These are phyloP conservation scores for Empis livida DNA, from an alignment of 2,888 invertebrate species.

Conservation along the genomic window DNA sequence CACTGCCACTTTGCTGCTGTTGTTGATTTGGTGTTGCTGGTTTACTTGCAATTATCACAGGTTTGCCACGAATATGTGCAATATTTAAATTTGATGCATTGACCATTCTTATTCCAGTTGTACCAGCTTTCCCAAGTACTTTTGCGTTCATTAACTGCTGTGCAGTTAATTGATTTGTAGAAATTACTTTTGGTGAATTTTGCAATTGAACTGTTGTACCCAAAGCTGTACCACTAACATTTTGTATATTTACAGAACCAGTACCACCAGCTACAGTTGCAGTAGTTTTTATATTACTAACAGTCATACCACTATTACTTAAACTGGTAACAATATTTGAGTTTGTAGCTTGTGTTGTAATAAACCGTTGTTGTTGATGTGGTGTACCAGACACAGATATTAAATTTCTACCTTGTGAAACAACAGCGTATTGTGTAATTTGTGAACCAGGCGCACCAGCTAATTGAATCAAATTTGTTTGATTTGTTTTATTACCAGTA, in stretches of 20 bases:
- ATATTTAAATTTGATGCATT: slow-evolving; percentile 37
- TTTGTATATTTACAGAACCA: slow-evolving; percentile 9
- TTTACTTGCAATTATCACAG: slow-evolving; percentile 41
- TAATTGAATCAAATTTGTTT: slow-evolving; percentile 40
- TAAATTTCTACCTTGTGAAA: slow-evolving; percentile 38
- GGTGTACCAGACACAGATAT: slow-evolving; percentile 25
- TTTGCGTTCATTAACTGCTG: slow-evolving; percentile 39
- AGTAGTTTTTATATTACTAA: slow-evolving; percentile 21
- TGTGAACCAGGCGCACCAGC: slow-evolving; percentile 28
- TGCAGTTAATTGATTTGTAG: slow-evolving; percentile 18
- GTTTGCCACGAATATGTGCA: slow-evolving; percentile 43
- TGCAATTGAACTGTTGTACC: slow-evolving; percentile 3
- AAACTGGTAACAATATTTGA: slow-evolving; percentile 15
- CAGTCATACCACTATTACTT: slow-evolving; percentile 9
- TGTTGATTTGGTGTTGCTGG: slow-evolving; percentile 10
- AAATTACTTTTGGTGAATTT: slow-evolving; percentile 15
- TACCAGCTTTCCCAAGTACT: slow-evolving; percentile 28
- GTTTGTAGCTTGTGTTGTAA: slow-evolving; percentile 18
- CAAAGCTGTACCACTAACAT: slow-evolving; percentile 1
- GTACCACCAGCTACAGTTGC: slow-evolving; percentile 8
- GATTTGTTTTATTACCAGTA: slow-evolving; percentile 24
- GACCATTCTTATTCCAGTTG: slow-evolving; percentile 37
- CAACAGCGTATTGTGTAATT: slow-evolving; percentile 38
- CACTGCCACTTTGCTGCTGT: slow-evolving; percentile 12
- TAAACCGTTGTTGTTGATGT: slow-evolving; percentile 20